phyloP scores from a whole-genome alignment of 2,797 vertebrate species.

The Masticophis lateralis region DNA sequence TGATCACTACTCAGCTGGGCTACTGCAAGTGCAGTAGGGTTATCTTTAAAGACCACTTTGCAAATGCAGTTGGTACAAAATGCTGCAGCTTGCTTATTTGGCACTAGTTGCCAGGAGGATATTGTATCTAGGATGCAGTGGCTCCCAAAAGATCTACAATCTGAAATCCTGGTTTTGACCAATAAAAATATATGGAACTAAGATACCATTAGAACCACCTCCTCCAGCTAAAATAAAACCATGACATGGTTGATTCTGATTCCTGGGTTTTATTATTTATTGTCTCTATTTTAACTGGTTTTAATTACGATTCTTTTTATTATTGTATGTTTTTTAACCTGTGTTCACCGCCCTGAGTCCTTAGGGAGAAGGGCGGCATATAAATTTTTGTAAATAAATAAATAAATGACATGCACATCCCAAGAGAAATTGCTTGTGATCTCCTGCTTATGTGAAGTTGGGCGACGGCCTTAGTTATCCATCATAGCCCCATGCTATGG shows the following conservation, averaged over 20 bases:
- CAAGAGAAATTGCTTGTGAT: neutral
- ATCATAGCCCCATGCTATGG: neutral
- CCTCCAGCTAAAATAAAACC: neutral
- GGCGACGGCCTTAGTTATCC: neutral
- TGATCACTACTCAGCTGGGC: neutral
- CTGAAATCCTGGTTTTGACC: neutral
- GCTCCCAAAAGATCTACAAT: neutral
- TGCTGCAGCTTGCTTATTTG: neutral
- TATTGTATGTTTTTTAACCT: too few species aligned
- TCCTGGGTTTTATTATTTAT: too few species aligned
- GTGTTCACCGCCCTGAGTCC: too few species aligned
- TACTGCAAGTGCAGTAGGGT: neutral
- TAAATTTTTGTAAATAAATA: too few species aligned
- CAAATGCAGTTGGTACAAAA: neutral
- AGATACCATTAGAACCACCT: neutral
- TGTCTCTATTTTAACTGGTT: too few species aligned
- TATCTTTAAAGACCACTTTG: neutral
- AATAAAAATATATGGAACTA: neutral
- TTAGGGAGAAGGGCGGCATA: too few species aligned
- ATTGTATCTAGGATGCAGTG: neutral
- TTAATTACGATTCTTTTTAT: too few species aligned
- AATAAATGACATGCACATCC: neutral
- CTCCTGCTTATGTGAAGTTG: neutral
- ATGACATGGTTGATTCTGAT: neutral
- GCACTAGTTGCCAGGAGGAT: neutral